phyloP scores from a whole-genome alignment of 1,140 invertebrate genomes.

The Drosophila busckii region DNA sequence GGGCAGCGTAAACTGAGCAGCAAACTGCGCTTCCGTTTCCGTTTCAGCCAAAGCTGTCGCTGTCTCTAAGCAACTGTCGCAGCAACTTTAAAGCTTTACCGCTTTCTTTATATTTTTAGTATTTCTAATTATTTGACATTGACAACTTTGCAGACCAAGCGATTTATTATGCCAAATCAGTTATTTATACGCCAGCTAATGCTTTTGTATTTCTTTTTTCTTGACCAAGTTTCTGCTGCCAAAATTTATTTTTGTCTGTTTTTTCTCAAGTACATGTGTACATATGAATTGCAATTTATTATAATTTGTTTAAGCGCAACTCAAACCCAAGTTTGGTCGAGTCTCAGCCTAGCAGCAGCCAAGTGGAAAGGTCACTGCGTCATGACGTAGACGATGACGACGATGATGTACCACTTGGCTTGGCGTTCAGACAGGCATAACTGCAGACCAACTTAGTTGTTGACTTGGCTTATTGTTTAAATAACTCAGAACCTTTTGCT shows the following conservation, averaged over 20 bases:
- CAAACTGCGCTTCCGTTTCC: conserved; percentile 38
- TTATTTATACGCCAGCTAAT: conserved; percentile 60
- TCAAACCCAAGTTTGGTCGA: neutral
- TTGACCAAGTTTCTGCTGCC: conserved; percentile 7
- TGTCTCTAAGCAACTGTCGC: too few species aligned
- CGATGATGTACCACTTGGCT: conserved; percentile 56
- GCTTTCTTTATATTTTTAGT: too few species aligned
- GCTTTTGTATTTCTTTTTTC: conserved; percentile 29
- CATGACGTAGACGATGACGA: conserved; percentile 22
- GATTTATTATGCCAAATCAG: conserved; percentile 52
- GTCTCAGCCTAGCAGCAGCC: conserved; percentile 16
- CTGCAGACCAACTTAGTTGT: neutral
- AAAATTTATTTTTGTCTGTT: conserved; percentile 26
- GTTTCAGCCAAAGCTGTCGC: conserved; percentile 5
- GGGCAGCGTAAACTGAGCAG: conserved; percentile 46
- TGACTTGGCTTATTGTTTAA: conserved; percentile 16
- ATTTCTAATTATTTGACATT: too few species aligned
- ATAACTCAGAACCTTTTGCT: too few species aligned
- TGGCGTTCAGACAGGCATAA: conserved; percentile 19
- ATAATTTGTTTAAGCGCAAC: neutral
- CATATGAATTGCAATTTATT: conserved; percentile 41
- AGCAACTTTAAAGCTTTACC: too few species aligned
- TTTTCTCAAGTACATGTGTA: conserved; percentile 35
- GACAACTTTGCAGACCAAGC: conserved; percentile 59
- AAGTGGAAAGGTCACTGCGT: conserved; percentile 58